Evolutionary conservation across 2,797 vertebrate genomes (phyloP), one percentile per base, ranked within the genome.

Genomic region (Craterocephalus amniculus): DNA sequence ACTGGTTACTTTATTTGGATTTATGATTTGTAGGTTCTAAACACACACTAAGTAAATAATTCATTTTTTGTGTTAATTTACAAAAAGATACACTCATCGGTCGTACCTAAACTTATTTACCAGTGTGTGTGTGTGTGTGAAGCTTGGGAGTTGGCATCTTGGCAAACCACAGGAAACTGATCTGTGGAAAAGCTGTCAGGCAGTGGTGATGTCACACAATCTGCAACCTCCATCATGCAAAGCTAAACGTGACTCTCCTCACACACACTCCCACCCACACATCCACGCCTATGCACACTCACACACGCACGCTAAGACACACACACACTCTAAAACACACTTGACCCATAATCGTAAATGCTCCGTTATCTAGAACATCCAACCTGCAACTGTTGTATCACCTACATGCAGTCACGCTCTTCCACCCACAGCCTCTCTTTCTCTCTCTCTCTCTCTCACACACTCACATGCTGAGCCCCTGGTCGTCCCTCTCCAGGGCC

Each of bases 231-330:
- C 22, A 70, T 75, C 40, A 59, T 3, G 27, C 36, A 34, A 54
- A 72, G 72, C 51, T 71, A 54, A 83, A 83, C 56, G 67, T 86
- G 74, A 82, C 80, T 80, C 22, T 5, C 11, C n/a, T 14, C 58
- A 67, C 71, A 31, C 11, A 20, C 60, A 22, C 59, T 22, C 6
- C 1, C 64, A 1, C 52, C 32, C 36, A 6, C 35, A 1, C 35
- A 10, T 36, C 32, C n/a, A 14, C 38, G 18, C 18, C 18, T 40
- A 16, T 6, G 18, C 18, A 45, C 18, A n/a, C 18, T 8, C 14
- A 45, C 4, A 52, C 58, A 67, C 71, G n/a, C 8, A 45, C 40
- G 8, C 40, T 7, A 2, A 45, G 4, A 45, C 58, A 67, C 71
- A 12, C 34, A 1, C 51, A 38, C 29, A 27, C 38, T 18, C 36